phyloP scores from a whole-genome alignment of 2,113 vertebrate species.

The Aplodontia rufa region DNA sequence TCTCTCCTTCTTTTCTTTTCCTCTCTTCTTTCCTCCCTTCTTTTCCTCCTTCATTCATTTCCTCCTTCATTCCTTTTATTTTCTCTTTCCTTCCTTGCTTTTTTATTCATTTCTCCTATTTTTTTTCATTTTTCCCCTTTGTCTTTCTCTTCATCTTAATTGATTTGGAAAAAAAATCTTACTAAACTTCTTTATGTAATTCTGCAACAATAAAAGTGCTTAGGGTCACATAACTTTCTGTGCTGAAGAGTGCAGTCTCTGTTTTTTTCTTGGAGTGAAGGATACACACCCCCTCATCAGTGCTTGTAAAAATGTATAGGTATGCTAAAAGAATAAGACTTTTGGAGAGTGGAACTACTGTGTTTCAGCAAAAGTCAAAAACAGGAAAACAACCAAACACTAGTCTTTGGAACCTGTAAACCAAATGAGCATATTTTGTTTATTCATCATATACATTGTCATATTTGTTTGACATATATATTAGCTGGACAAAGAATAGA shows the following conservation, averaged over 20 bases:
- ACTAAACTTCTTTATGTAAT: neutral
- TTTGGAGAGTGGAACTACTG: neutral
- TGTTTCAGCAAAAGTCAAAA: conserved; percentile 24
- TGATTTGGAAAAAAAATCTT: neutral
- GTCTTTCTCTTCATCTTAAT: neutral
- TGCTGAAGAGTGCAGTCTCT: neutral
- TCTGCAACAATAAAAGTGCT: neutral
- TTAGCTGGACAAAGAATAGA: neutral
- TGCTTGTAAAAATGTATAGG: neutral
- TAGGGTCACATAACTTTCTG: neutral
- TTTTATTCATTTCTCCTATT: neutral
- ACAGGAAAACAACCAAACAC: neutral
- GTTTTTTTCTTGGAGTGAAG: neutral
- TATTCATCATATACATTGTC: neutral
- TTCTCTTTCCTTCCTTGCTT: neutral
- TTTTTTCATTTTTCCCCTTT: neutral
- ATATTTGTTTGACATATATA: neutral
- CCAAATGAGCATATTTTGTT: neutral
- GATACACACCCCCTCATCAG: neutral
- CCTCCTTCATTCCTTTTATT: too few relatives aligned
- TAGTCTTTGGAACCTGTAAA: neutral
- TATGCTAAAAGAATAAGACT: neutral
- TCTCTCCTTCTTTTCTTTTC: neutral
- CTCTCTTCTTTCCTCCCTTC: neutral
- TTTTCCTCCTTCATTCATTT: rapidly evolving